Base-by-base conservation (phyloP, 1,140 invertebrate genomes). In the Drosophila navojoa region DNA sequence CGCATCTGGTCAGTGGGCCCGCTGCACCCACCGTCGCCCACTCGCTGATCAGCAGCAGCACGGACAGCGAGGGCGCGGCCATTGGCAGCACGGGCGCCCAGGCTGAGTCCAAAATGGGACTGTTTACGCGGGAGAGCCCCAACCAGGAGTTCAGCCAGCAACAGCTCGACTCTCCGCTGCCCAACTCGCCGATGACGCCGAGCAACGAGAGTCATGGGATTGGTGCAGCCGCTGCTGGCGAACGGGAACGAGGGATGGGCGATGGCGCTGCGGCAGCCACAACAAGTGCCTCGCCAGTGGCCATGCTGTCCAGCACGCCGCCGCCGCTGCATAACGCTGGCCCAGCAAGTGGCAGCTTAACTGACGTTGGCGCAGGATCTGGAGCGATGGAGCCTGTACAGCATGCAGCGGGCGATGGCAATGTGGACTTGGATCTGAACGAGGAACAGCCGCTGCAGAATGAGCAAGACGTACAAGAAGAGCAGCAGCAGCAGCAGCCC, bases 1-100 rank as follows among this genome's bases (percentile, higher is more conserved):
- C 94, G 4, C 94, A 95, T 90, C 82, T 95, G 63, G 94, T 95
- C 2, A 91, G 91, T 52, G 91, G 90, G 0, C 81, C 89, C 10
- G 81, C 90, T 1, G 82, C 84, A 5, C 84, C 80, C 10, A 91
- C 80, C 10, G 79, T 90, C 15, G 77, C 81, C 11, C 76, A 70
- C 16, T 85, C 81, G 0, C 61, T 76, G 29, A 81, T 85, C 11
- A 81, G 61, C 62, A 71, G 57, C 29, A 77, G 75, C 68, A 73
- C 70, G 25, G 70, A 76, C 54, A 81, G 72, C 45, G 71, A 73
- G 9, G 72, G 67, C 13, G 73, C 66, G 13, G 67, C 58, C 44
- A 53, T 53, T n/a, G 49, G 25, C 3, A 42, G 55, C 15, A 35
- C 16, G 29, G 55, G 25, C 25, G 60, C 71, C 9, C 53, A 47